A percentile compares a stretch with the other conserved stretches of the same genome.
Evolutionary conservation across 2,797 vertebrate species (phyloP).

Genomic region (Melanogrammus aeglefinus): DNA sequence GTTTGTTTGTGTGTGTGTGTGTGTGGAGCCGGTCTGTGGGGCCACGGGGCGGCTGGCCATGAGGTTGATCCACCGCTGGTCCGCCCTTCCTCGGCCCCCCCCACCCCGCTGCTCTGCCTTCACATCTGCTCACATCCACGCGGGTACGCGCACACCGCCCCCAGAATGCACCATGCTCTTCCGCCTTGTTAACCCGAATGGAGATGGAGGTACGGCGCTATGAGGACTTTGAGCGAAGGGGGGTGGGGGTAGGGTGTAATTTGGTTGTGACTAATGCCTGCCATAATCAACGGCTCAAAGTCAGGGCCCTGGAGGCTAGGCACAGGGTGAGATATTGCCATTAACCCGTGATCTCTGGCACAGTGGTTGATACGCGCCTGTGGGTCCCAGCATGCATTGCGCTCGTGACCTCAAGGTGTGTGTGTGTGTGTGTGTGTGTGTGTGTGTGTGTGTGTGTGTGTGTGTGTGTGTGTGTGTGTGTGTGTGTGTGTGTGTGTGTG

Average conservation of each 20-base stretch:
- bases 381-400: constrained; percentile 57
- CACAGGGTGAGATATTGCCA: constrained; percentile 65
- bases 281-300: constrained; percentile 68
- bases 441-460: constrained; percentile 33
- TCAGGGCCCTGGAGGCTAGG: constrained; percentile 59
- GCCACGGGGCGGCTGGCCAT: not conserved
- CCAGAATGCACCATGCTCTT: constrained; percentile 18
- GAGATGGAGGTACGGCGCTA: constrained; percentile 48
- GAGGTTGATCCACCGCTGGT: constrained; percentile 50
- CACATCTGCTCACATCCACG: not conserved
- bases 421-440: constrained; percentile 35
- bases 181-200: constrained; percentile 68
- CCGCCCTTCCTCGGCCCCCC: constrained; percentile 53
- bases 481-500: constrained; percentile 1
- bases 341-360: constrained; percentile 69
- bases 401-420: constrained; percentile 48
- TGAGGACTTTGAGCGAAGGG: constrained; percentile 50
- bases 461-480: constrained; percentile 24
- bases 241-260: constrained; percentile 55
- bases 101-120: not conserved
- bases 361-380: constrained; percentile 57
- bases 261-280: constrained; percentile 74
- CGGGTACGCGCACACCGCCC: not conserved
- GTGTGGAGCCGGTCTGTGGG: constrained; percentile 40
- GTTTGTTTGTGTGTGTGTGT: constrained; percentile 30